phyloP scores from a whole-genome alignment of 2,888 invertebrate species.

The Ceramica pisi region DNA sequence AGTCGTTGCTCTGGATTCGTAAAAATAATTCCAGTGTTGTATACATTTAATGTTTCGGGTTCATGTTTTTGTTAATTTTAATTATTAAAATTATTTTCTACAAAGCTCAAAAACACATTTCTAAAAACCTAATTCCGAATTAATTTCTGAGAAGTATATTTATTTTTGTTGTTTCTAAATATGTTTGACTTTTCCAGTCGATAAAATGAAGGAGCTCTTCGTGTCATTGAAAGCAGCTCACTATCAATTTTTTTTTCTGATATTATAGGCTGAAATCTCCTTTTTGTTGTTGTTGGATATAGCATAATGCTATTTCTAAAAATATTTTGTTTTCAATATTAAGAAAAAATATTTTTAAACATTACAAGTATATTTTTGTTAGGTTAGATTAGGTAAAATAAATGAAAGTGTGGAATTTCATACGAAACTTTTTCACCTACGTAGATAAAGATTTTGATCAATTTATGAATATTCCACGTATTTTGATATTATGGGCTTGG shows the following conservation, averaged over 20 bases:
- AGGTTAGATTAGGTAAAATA: neutral
- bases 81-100: too few relatives aligned
- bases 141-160: neutral
- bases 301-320: too few relatives aligned
- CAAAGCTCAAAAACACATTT: too few relatives aligned
- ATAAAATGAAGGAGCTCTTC: too few relatives aligned
- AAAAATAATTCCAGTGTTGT: constrained; percentile 8
- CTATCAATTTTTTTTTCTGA: too few relatives aligned
- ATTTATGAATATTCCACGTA: constrained; percentile 35
- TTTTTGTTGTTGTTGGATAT: too few relatives aligned
- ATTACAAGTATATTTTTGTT: neutral
- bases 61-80: neutral
- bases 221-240: too few relatives aligned
- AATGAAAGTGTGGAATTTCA: neutral
- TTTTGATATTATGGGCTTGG: constrained; percentile 23
- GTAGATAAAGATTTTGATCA: constrained; percentile 5
- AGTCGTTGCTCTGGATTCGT: neutral
- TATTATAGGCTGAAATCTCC: too few relatives aligned
- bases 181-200: neutral
- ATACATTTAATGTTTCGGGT: neutral
- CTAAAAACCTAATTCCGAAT: too few relatives aligned
- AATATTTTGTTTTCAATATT: too few relatives aligned
- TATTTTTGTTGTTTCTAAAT: neutral
- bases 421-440: neutral
- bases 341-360: neutral